These are phyloP conservation scores for Anoura caudifer DNA, from an alignment of 2,113 vertebrate genomes.

Conservation along the genomic window DNA sequence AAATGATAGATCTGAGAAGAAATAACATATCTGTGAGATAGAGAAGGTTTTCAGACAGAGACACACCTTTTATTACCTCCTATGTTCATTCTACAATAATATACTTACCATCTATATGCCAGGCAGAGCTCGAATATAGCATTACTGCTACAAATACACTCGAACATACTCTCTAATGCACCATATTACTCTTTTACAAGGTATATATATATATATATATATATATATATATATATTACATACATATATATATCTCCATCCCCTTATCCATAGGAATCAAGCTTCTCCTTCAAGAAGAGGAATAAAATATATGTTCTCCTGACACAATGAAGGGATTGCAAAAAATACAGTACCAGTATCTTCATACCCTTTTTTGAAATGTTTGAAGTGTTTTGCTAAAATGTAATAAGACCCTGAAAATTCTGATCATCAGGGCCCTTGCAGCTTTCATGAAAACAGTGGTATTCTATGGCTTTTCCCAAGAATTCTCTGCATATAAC, in stretches of 20 bases:
- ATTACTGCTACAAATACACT: background rate
- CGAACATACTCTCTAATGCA: background rate
- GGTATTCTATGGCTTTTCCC: background rate
- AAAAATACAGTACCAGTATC: background rate
- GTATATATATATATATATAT: no score
- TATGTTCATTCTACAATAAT: background rate
- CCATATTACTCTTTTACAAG: background rate
- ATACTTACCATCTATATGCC: background rate
- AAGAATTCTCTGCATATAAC: background rate
- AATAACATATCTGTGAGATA: background rate
- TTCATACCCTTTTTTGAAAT: background rate
- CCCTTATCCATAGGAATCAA: background rate
- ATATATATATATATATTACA: no score
- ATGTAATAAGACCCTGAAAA: background rate
- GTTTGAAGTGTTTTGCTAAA: background rate
- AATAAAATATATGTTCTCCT: background rate
- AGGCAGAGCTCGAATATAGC: background rate
- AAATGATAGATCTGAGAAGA: background rate
- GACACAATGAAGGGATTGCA: background rate
- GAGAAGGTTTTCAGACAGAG: background rate
- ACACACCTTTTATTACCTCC: background rate
- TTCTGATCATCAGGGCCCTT: background rate
- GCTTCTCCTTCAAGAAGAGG: fast-evolving
- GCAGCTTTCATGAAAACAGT: background rate
- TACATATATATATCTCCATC: no score